Evolutionary conservation across 1,140 invertebrate genomes (phyloP).

Genomic region (Pachyrhynchus sulphureomaculatus): DNA sequence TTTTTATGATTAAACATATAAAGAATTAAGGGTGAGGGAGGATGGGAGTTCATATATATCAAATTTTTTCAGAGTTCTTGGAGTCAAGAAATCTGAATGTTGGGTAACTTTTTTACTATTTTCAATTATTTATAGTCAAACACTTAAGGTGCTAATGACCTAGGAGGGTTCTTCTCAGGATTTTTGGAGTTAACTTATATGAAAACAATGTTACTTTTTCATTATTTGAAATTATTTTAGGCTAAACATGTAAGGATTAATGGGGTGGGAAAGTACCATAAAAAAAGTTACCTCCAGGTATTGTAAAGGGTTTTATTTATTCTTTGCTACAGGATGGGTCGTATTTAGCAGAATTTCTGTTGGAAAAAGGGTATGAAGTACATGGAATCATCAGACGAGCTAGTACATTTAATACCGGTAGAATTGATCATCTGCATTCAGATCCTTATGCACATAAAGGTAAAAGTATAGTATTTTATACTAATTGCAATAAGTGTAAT

Average conservation of each 20-base stretch:
- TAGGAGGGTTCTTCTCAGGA: too few relatives aligned
- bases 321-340: conserved; percentile 88
- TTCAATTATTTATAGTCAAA: too few relatives aligned
- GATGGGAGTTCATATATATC: too few relatives aligned
- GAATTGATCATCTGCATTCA: conserved; percentile 95
- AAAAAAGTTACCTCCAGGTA: neutral
- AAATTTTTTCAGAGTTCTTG: too few relatives aligned
- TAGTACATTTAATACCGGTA: conserved; percentile 94
- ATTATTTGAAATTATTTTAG: too few relatives aligned
- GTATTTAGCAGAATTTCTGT: conserved; percentile 94
- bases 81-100: too few relatives aligned
- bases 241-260: neutral
- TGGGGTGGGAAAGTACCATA: neutral
- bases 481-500: neutral
- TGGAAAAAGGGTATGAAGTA: conserved; percentile 93
- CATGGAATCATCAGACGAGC: conserved; percentile 94
- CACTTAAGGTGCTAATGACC: too few relatives aligned
- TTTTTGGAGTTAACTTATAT: too few relatives aligned
- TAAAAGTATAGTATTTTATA: neutral
- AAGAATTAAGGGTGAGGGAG: too few relatives aligned
- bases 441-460: conserved; percentile 82
- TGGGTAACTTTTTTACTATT: too few relatives aligned
- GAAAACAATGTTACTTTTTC: too few relatives aligned
- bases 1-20: too few relatives aligned
- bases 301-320: neutral